A percentile compares a stretch with the other conserved stretches of the same genome.
Evolutionary conservation across 2,113 vertebrate species (phyloP).

Genomic region (Lophotis ruficrista): DNA sequence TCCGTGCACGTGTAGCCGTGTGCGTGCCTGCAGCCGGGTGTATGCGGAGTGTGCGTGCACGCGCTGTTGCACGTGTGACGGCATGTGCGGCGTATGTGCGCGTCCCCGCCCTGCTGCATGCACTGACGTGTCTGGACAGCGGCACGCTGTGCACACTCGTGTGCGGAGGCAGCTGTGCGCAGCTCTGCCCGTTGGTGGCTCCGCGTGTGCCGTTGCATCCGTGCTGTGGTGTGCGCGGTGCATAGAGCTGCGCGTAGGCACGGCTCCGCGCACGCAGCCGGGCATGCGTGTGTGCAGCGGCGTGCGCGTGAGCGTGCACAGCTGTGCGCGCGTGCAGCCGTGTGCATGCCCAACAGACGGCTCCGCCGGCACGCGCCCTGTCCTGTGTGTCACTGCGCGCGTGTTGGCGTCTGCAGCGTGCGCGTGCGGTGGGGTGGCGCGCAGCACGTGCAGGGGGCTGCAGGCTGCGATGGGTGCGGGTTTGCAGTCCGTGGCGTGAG

Average conservation of each 20-base stretch:
- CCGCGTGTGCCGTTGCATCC: not conserved
- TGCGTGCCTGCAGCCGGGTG: no score
- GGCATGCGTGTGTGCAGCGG: no score
- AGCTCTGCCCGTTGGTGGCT: not conserved
- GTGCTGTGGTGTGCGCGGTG: not conserved
- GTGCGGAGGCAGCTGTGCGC: fast-evolving
- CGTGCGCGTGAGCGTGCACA: no score
- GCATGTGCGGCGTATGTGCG: not conserved
- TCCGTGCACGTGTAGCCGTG: fast-evolving
- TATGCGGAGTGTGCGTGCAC: not conserved
- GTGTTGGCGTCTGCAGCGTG: no score
- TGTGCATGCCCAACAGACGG: no score
- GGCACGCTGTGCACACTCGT: not conserved
- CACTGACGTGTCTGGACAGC: not conserved
- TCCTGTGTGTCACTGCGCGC: no score
- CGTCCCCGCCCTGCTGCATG: not conserved
- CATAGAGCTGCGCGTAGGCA: not conserved
- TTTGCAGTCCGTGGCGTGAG: no score
- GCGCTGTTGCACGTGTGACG: not conserved
- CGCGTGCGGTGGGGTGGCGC: no score
- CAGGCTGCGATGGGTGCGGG: no score
- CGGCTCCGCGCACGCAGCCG: no score
- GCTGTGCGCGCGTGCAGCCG: not conserved
- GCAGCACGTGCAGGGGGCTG: no score
- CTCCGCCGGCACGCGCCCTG: no score